Conservation (phyloP, 2,888 invertebrate genomes). For the Rhamphomyia laevipes region DNA sequence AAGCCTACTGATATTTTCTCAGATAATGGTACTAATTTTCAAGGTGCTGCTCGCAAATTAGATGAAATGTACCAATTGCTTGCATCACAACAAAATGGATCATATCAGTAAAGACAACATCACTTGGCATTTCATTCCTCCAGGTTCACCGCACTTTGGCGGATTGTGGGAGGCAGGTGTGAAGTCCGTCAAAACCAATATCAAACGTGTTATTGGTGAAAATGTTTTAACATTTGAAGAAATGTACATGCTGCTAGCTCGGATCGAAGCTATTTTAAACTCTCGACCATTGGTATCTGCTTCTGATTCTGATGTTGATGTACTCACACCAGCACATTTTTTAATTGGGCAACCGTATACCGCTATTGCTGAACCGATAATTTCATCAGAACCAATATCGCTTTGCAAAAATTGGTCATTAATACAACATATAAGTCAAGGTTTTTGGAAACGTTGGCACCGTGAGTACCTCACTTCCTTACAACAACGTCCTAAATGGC, state of each 20-base stretch:
- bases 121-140: not conserved
- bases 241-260: not conserved
- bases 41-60: not conserved
- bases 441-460: too few species aligned
- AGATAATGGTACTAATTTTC: not conserved
- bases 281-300: not conserved
- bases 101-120: not conserved
- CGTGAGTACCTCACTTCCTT: too few species aligned
- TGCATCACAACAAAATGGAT: not conserved
- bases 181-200: not conserved
- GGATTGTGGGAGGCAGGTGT: not conserved
- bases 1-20: slow-evolving; percentile 1
- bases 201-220: not conserved
- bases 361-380: slow-evolving; percentile 2
- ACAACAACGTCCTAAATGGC: too few species aligned
- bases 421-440: too few species aligned
- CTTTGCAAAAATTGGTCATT: too few species aligned
- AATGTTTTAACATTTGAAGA: not conserved
- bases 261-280: not conserved
- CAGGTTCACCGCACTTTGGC: not conserved
- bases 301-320: too few species aligned
- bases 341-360: slow-evolving; percentile 7
- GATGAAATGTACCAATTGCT: not conserved
- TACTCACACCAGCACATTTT: not conserved
- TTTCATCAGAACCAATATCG: too few species aligned